A percentile compares a stretch with the other conserved stretches of the same genome.
These are phyloP conservation scores for Anarsia innoxiella DNA, from an alignment of 2,888 invertebrate species.

Conservation along the genomic window DNA sequence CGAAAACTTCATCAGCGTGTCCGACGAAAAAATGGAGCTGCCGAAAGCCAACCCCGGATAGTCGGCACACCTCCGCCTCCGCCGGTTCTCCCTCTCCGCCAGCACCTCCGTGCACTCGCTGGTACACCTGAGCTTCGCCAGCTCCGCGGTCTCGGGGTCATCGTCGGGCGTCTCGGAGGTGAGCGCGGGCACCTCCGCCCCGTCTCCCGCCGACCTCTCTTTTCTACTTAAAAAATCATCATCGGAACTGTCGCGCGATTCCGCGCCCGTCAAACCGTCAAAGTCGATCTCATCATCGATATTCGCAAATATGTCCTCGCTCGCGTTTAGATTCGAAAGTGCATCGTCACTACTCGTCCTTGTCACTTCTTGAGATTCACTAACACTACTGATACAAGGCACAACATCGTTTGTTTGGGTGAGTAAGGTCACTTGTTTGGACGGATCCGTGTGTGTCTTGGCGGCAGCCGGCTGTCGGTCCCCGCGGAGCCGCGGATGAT, in stretches of 20 bases:
- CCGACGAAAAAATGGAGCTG: conserved; percentile 94
- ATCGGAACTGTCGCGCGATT: conserved; percentile 54
- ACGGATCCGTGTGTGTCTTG: conserved; percentile 39
- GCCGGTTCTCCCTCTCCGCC: conserved; percentile 86
- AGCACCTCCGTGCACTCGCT: conserved; percentile 92
- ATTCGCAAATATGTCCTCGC: conserved; percentile 48
- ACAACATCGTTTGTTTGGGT: conserved; percentile 65
- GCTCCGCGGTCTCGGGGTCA: conserved; percentile 86
- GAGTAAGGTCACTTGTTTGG: conserved; percentile 66
- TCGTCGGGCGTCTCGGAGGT: conserved; percentile 72
- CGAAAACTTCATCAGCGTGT: conserved; percentile 98
- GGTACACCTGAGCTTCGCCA: conserved; percentile 89
- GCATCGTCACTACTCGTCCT: conserved; percentile 74
- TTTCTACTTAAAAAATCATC: conserved; percentile 64
- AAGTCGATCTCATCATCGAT: conserved; percentile 57
- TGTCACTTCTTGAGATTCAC: conserved; percentile 73
- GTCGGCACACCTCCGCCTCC: conserved; percentile 88
- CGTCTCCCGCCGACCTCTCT: conserved; percentile 62
- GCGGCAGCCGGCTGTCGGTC: conserved; percentile 58
- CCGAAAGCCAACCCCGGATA: conserved; percentile 95
- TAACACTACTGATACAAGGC: conserved; percentile 74
- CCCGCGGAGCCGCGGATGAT: conserved; percentile 82
- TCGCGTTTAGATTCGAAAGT: conserved; percentile 66
- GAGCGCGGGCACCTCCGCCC: conserved; percentile 54
- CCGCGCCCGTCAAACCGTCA: conserved; percentile 43